These are phyloP conservation scores for Gymnocephalus cernua DNA, from an alignment of 2,113 vertebrate genomes.

Conservation along the genomic window DNA sequence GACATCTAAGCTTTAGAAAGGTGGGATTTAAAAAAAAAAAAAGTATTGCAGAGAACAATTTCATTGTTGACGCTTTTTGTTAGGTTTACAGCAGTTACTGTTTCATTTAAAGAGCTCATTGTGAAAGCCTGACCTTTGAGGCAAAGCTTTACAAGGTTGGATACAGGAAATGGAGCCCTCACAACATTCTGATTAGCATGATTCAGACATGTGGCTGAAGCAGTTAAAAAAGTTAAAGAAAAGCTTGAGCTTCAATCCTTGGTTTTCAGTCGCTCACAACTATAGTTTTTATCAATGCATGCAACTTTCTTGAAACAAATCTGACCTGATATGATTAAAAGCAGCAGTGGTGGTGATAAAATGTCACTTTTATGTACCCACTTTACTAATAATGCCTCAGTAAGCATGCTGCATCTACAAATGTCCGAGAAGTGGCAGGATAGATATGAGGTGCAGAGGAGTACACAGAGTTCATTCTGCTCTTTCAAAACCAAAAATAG, in stretches of 20 bases:
- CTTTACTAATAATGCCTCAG: no score
- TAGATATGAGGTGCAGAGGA: background rate
- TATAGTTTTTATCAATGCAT: background rate
- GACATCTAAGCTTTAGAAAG: no score
- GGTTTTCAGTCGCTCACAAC: background rate
- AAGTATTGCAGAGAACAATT: background rate
- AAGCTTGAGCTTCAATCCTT: background rate
- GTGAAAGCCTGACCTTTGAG: conserved; percentile 42
- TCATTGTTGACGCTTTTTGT: background rate
- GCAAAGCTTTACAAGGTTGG: conserved; percentile 16
- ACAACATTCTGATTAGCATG: background rate
- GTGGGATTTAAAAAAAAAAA: no score
- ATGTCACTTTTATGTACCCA: background rate
- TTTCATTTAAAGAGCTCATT: background rate
- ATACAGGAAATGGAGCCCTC: background rate
- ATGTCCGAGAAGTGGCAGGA: background rate
- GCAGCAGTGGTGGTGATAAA: background rate
- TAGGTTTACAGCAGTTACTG: background rate
- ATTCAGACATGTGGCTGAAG: background rate
- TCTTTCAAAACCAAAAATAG: background rate
- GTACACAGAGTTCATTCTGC: background rate
- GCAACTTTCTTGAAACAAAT: background rate
- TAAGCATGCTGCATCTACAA: background rate
- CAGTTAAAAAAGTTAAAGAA: background rate
- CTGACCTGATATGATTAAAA: background rate